These are phyloP conservation scores for Aphidius ervi DNA, from an alignment of 1,140 invertebrate species.

Conservation along the genomic window DNA sequence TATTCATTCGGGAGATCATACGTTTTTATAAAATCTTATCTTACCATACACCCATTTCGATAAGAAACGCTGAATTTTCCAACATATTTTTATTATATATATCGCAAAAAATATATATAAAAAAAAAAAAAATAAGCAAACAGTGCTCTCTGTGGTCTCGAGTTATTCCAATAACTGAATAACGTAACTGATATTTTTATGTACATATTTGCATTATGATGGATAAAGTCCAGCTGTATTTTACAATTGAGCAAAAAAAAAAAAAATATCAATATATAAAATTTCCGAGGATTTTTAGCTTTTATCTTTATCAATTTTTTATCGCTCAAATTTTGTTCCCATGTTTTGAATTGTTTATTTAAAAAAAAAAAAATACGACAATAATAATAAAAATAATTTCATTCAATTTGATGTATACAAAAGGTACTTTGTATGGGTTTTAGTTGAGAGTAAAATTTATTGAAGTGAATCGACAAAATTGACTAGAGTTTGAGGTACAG, in stretches of 20 bases:
- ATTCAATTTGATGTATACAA: too few relatives aligned
- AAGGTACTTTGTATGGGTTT: too few relatives aligned
- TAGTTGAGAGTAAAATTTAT: too few relatives aligned
- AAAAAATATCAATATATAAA: too few relatives aligned
- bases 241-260: background rate
- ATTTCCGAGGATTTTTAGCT: background rate
- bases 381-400: too few relatives aligned
- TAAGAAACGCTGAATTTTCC: slow-evolving; percentile 27
- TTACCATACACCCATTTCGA: slow-evolving; percentile 38
- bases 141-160: slow-evolving; percentile 15
- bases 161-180: slow-evolving; percentile 17
- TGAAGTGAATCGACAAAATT: too few relatives aligned
- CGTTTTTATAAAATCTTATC: slow-evolving; percentile 28
- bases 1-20: background rate
- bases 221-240: slow-evolving; percentile 17
- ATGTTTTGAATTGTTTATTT: too few relatives aligned
- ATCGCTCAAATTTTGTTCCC: background rate
- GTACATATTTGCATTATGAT: slow-evolving; percentile 17
- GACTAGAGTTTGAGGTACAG: too few relatives aligned
- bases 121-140: slow-evolving; percentile 11
- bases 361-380: too few relatives aligned
- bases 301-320: slow-evolving; percentile 3
- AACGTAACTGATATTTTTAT: slow-evolving; percentile 13
- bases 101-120: slow-evolving; percentile 2
- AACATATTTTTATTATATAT: slow-evolving; percentile 4